A percentile compares a stretch with the other conserved stretches of the same genome.
These are phyloP conservation scores for Coregonus clupeaformis DNA, from an alignment of 2,113 vertebrate species.

Conservation along the genomic window DNA sequence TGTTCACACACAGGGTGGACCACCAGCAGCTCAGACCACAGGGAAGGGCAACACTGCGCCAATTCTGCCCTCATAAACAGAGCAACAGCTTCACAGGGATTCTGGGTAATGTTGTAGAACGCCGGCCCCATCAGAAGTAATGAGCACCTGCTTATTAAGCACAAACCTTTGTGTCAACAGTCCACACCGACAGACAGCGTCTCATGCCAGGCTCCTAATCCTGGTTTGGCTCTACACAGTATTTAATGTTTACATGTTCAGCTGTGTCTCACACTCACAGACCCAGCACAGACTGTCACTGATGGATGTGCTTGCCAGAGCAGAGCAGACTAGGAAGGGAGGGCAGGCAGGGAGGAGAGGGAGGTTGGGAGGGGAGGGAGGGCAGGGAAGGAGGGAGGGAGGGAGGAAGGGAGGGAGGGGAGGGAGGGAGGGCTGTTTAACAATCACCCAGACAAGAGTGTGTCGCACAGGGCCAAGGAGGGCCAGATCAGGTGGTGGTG, in stretches of 20 bases:
- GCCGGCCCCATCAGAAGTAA: conserved; percentile 35
- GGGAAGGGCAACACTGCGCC: conserved; percentile 22
- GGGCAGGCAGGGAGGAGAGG: neutral
- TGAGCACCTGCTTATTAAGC: conserved; percentile 50
- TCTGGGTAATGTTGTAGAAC: conserved; percentile 32
- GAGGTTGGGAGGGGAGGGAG: no score
- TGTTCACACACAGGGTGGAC: conserved; percentile 23
- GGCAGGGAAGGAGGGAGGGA: no score
- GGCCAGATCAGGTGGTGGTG: no score
- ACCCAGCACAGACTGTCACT: conserved; percentile 15
- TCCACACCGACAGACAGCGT: conserved; percentile 17
- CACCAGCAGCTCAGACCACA: conserved; percentile 47
- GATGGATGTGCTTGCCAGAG: conserved; percentile 12
- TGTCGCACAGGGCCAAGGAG: no score
- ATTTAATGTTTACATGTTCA: conserved; percentile 21
- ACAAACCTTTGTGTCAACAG: conserved; percentile 33
- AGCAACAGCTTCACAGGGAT: conserved; percentile 24
- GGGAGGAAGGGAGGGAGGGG: no score
- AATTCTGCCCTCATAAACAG: conserved; percentile 40
- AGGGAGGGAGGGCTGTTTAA: no score
- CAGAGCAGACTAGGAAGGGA: neutral
- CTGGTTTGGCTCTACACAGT: conserved; percentile 23
- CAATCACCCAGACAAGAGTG: no score
- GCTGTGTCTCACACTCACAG: conserved; percentile 16
- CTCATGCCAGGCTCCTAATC: conserved; percentile 31